Percentiles rank a stretch among this genome's conserved stretches.
phyloP scores from a whole-genome alignment of 2,888 invertebrate species.

The Scaptomyza tumidula region DNA sequence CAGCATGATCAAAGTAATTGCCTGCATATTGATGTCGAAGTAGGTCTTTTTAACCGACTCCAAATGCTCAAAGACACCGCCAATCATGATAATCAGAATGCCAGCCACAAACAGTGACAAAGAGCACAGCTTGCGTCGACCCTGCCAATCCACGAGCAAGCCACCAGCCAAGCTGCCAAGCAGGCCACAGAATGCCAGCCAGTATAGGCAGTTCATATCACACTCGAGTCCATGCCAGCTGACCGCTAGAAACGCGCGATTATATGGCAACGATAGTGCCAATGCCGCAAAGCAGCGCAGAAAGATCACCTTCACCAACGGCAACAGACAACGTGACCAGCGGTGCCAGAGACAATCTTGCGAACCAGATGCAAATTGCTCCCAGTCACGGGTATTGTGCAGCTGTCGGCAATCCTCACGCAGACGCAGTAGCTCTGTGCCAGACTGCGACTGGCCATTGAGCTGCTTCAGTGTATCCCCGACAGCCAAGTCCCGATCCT shows the following conservation, averaged over 20 bases:
- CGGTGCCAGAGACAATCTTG: conserved; percentile 46
- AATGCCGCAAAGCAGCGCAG: conserved; percentile 75
- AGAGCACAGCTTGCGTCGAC: conserved; percentile 74
- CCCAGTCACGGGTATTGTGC: conserved; percentile 71
- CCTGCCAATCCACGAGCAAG: conserved; percentile 75
- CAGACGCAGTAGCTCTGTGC: conserved; percentile 64
- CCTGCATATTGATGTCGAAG: conserved; percentile 66
- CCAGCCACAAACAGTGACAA: conserved; percentile 74
- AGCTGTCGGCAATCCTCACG: conserved; percentile 74
- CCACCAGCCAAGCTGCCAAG: conserved; percentile 78
- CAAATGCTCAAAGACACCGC: conserved; percentile 78
- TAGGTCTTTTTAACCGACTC: conserved; percentile 62
- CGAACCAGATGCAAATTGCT: conserved; percentile 51
- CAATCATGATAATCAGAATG: conserved; percentile 75
- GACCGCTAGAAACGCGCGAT: conserved; percentile 75
- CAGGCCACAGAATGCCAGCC: conserved; percentile 75
- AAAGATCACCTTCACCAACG: conserved; percentile 72
- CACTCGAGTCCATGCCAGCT: conserved; percentile 76
- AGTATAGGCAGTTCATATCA: conserved; percentile 77
- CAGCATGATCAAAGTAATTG: conserved; percentile 73
- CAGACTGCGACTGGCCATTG: conserved; percentile 50
- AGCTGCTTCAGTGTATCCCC: conserved; percentile 63
- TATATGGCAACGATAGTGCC: conserved; percentile 78
- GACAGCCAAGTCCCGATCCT: conserved; percentile 72
- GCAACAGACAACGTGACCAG: conserved; percentile 43